Conservation (phyloP, 2,113 vertebrate species). For the Phylloscopus trochilus region DNA sequence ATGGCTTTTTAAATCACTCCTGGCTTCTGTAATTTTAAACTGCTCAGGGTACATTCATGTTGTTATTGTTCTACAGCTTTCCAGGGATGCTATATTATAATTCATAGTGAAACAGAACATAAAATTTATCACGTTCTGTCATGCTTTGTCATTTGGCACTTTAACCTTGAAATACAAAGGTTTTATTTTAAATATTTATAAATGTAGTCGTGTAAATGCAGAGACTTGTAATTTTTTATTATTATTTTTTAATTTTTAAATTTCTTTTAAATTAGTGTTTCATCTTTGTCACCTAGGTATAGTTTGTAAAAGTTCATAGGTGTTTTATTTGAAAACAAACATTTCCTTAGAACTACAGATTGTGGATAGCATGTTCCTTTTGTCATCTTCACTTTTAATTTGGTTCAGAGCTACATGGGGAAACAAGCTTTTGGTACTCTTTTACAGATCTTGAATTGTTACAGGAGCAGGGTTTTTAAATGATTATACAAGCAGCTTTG, state of each 20-base stretch:
- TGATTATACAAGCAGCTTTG: background rate
- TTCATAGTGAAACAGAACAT: background rate
- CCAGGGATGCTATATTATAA: background rate
- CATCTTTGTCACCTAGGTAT: background rate
- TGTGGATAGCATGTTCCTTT: background rate
- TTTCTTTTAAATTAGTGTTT: background rate
- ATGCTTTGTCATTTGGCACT: background rate
- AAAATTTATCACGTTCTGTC: background rate
- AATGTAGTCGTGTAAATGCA: background rate
- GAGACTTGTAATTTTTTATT: background rate
- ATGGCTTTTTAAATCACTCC: background rate
- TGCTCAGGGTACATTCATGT: accelerated
- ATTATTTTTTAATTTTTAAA: background rate
- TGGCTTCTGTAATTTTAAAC: background rate
- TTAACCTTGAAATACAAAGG: background rate
- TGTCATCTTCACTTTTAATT: background rate
- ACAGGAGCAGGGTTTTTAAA: background rate
- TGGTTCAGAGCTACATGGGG: background rate
- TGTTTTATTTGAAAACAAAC: background rate
- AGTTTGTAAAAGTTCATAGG: background rate
- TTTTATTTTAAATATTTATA: background rate
- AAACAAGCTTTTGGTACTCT: background rate
- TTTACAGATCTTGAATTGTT: background rate
- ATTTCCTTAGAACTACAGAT: background rate
- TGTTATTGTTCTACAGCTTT: background rate